Base-by-base conservation (phyloP, 2,888 invertebrate genomes). In the Criorhina ranunculi region DNA sequence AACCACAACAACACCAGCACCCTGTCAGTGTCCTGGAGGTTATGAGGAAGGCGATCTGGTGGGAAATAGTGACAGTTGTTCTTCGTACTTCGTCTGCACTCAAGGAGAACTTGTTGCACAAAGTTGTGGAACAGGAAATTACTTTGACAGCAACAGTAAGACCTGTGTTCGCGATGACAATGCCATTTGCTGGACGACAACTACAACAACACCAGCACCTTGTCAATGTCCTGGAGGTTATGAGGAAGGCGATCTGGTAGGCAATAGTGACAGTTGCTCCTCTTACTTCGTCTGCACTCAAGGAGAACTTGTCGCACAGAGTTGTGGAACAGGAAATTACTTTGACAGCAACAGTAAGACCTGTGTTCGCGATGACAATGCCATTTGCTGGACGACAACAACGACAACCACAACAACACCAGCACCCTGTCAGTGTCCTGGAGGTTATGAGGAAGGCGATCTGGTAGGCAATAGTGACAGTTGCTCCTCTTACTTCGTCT, bases 351-450 rank as follows among this genome's bases (percentile, higher is more conserved):
- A 24, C 2, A 53, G 29, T 44, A 49, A 19, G 11, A 70, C 87
- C 9, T 89, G 89, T 60, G 40, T 17, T 15, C 49, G 12, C 4
- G 86, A 75, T 53, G 11, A 19, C 8, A 44, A 81, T 9, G 53
- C 76, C 17, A 33, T 9, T 11, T 87, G 87, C 59, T 86, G 87
- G 82, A 12, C 85, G 11, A 19, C 11, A 24, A n/a, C 87, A 1
- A 55, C 77, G 1, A 0, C 24, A 2, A 66, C 66, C 29, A 51
- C 66, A 7, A 5, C 35, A 0, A 42, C 70, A 0, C 40, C 72
- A 40, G 53, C 42, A 0, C 49, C 46, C 0, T 67, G 64, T 17
- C 2, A 31, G 9, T 82, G 83, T 24, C 49, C 70, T 12, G 78
- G 69, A n/a, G 82, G 82, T 0, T 60, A 59, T 8, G 8, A 46